These are phyloP conservation scores for Oreochromis mossambicus DNA, from an alignment of 2,797 vertebrate genomes.

Conservation along the genomic window DNA sequence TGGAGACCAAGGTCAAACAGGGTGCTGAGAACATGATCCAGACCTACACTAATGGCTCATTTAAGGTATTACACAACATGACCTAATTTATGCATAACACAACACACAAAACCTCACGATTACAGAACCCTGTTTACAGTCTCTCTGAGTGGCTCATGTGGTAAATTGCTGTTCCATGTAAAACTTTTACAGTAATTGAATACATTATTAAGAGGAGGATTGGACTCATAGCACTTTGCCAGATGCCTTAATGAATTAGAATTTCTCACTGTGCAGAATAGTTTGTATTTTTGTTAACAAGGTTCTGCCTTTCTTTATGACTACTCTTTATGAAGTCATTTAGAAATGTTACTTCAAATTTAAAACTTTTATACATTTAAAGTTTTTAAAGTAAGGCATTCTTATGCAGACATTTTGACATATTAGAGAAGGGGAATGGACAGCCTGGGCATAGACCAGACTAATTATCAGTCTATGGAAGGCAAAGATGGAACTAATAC, in stretches of 20 bases:
- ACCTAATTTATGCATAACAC: not conserved
- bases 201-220: not conserved
- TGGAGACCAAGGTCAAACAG: constrained; percentile 93
- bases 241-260: not conserved
- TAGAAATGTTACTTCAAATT: not conserved
- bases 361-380: not conserved
- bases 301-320: not conserved
- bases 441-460: not conserved
- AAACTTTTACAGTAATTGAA: not conserved
- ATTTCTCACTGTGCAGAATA: not conserved
- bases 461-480: not conserved
- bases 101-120: not conserved
- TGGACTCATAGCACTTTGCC: not conserved
- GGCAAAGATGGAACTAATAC: not conserved
- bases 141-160: not conserved
- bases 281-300: not conserved
- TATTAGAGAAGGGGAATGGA: not conserved
- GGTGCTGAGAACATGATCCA: constrained; percentile 95
- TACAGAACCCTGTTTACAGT: not conserved
- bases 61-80: constrained; percentile 76
- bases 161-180: not conserved
- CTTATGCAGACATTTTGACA: not conserved
- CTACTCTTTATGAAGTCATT: not conserved
- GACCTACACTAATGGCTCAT: constrained; percentile 79
- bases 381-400: not conserved